Evolutionary conservation across 2,888 invertebrate species (phyloP).

Genomic region (Melolontha melolontha): DNA sequence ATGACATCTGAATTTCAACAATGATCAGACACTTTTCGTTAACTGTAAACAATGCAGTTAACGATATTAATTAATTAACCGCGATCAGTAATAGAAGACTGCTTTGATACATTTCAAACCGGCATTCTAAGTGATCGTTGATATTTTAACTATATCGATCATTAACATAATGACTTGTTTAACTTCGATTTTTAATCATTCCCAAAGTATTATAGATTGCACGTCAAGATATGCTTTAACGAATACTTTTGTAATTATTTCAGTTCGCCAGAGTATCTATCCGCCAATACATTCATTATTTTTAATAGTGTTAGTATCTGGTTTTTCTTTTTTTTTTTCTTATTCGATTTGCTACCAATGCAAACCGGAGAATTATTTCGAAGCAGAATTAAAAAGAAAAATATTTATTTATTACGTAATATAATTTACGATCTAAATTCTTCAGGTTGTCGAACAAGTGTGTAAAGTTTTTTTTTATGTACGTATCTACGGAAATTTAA

Average conservation of each 20-base stretch:
- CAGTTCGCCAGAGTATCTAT: conserved; percentile 32
- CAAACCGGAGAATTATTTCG: neutral
- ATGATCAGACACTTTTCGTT: conserved; percentile 10
- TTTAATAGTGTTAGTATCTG: conserved; percentile 28
- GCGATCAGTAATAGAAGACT: conserved; percentile 6
- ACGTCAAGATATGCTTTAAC: conserved; percentile 50
- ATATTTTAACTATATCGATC: conserved; percentile 18
- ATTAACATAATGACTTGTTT: conserved; percentile 41
- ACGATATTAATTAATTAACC: conserved; percentile 24
- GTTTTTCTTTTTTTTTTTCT: conserved; percentile 16
- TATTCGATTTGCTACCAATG: neutral
- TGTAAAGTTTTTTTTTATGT: no score
- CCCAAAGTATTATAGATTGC: conserved; percentile 48
- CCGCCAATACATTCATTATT: conserved; percentile 31
- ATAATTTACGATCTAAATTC: no score
- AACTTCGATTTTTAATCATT: conserved; percentile 42
- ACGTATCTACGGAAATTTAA: no score
- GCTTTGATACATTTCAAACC: neutral
- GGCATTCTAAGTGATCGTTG: conserved; percentile 5
- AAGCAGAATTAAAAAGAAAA: neutral
- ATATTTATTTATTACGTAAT: neutral
- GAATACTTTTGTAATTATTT: conserved; percentile 42
- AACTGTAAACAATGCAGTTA: conserved; percentile 29
- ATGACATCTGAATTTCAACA: conserved; percentile 7
- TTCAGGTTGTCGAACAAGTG: no score